A percentile compares a stretch with the other conserved stretches of the same genome.
Conservation (phyloP, 2,797 vertebrate species). For the Leptatherina wallacei region DNA sequence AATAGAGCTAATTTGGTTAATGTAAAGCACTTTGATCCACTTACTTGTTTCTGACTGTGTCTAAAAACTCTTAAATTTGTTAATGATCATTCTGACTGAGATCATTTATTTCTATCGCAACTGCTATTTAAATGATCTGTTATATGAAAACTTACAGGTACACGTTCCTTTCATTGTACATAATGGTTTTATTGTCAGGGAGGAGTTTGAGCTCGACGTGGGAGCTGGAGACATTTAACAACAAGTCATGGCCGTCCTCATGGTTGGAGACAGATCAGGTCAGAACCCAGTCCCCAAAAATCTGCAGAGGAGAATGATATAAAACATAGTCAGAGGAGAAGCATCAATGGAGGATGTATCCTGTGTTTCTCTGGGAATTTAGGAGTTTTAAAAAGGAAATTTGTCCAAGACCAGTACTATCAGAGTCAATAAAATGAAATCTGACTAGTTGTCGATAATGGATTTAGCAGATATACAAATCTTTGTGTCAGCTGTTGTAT, state of each 20-base stretch:
- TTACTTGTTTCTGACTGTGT: background rate
- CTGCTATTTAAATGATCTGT: background rate
- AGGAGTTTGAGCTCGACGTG: background rate
- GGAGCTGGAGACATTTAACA: background rate
- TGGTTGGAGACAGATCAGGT: background rate
- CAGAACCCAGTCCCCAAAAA: conserved; percentile 45
- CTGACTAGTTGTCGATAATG: background rate
- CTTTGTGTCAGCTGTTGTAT: too few species aligned
- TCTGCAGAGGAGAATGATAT: conserved; percentile 10
- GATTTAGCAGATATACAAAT: background rate
- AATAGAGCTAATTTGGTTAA: background rate
- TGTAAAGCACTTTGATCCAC: too few species aligned
- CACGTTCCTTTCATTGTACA: background rate
- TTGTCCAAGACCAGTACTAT: background rate
- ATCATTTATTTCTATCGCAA: background rate
- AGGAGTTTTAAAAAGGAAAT: background rate
- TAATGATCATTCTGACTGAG: background rate
- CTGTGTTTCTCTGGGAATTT: background rate
- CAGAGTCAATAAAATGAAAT: background rate
- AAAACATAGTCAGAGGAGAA: background rate
- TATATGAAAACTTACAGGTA: conserved; percentile 15
- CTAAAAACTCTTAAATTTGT: too few species aligned
- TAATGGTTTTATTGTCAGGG: conserved; percentile 10
- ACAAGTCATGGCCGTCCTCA: rapidly evolving
- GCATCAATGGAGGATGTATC: too few species aligned